These are phyloP conservation scores for Rhinolophus ferrumequinum DNA, from an alignment of 2,113 vertebrate genomes.

Conservation along the genomic window DNA sequence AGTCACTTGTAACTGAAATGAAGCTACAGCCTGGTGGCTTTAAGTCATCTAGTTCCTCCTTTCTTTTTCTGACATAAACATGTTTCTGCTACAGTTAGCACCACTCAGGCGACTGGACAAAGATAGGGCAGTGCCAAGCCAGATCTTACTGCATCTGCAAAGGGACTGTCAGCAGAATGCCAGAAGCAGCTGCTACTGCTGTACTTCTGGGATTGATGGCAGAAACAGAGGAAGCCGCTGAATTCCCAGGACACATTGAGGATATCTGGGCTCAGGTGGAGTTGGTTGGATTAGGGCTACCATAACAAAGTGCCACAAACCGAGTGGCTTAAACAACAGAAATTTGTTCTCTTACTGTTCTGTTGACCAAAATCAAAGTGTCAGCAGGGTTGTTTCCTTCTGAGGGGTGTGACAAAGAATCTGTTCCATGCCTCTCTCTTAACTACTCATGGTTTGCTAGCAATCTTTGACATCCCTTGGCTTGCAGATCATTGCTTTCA, in stretches of 20 bases:
- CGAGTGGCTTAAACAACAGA: not conserved
- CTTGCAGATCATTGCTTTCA: not conserved
- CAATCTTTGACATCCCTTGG: not conserved
- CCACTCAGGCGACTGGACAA: not conserved
- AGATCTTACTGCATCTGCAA: not conserved
- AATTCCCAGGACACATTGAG: not conserved
- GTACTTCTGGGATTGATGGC: not conserved
- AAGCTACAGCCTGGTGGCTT: slow-evolving; percentile 4
- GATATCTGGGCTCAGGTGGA: not conserved
- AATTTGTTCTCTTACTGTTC: not conserved
- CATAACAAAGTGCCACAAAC: not conserved
- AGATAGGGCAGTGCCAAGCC: not conserved
- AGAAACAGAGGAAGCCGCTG: not conserved
- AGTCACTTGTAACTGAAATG: not conserved
- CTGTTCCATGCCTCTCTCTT: not conserved
- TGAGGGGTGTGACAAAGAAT: not conserved
- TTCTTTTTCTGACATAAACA: slow-evolving; percentile 29
- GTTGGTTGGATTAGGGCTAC: not conserved
- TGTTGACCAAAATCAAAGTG: not conserved
- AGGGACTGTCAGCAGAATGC: not conserved
- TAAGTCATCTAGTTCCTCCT: not conserved
- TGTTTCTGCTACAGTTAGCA: slow-evolving; percentile 8
- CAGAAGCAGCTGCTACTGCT: not conserved
- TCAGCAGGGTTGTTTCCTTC: not conserved
- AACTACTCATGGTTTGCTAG: not conserved